Evolutionary conservation across 2,113 vertebrate species (phyloP).

Genomic region (Echinops telfairi): DNA sequence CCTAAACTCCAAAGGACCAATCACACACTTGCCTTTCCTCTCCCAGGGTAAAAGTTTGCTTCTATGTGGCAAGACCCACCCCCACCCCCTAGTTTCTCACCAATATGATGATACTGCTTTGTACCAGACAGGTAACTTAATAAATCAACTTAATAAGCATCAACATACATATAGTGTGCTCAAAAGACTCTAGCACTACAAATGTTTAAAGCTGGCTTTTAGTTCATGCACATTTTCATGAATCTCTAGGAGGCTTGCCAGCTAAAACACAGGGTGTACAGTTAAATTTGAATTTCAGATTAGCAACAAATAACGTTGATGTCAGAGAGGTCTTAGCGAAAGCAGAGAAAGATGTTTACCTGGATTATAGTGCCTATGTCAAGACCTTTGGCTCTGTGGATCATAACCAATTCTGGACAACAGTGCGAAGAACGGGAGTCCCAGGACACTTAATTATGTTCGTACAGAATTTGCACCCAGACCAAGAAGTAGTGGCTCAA

Average conservation of each 20-base stretch:
- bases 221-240: neutral
- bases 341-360: neutral
- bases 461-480: neutral
- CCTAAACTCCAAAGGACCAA: neutral
- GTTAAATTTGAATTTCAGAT: constrained; percentile 60
- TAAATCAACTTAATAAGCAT: constrained; percentile 24
- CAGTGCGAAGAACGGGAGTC: neutral
- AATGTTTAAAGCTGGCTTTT: constrained; percentile 11
- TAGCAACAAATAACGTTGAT: constrained; percentile 5
- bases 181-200: neutral
- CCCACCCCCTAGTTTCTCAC: neutral
- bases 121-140: constrained; percentile 21
- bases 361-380: neutral
- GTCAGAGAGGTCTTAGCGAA: neutral
- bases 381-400: neutral
- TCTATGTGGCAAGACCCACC: neutral
- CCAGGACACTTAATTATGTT: neutral
- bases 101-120: neutral
- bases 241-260: neutral
- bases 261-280: neutral
- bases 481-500: neutral
- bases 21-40: neutral
- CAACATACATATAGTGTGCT: neutral
- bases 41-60: constrained; percentile 16
- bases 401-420: neutral